phyloP scores from a whole-genome alignment of 2,888 invertebrate genomes.

The Melangyna quadrimaculata region DNA sequence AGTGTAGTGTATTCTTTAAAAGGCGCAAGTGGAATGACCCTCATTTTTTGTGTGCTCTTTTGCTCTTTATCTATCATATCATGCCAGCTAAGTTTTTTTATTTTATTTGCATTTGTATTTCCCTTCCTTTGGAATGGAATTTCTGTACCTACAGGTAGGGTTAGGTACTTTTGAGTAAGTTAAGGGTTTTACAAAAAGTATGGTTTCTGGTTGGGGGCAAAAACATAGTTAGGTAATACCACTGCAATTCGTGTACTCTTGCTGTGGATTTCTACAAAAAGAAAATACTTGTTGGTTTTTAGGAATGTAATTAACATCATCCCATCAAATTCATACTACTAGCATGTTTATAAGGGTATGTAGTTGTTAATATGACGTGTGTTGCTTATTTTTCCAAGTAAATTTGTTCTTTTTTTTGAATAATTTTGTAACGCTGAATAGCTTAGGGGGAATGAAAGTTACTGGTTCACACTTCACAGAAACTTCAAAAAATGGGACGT shows the following conservation, averaged over 20 bases:
- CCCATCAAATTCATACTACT: neutral
- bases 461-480: neutral
- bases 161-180: slow-evolving; percentile 11
- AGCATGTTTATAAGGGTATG: neutral
- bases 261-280: neutral
- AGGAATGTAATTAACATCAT: slow-evolving; percentile 27
- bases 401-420: neutral
- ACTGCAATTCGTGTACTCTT: neutral
- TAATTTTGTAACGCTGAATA: neutral
- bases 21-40: slow-evolving; percentile 34
- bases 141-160: no score
- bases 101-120: neutral
- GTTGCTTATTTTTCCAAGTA: neutral
- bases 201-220: neutral
- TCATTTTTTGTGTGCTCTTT: slow-evolving; percentile 19
- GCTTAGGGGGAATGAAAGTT: neutral
- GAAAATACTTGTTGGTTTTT: neutral
- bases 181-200: neutral
- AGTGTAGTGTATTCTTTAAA: neutral
- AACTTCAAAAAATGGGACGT: neutral
- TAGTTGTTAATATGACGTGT: neutral
- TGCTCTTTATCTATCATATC: slow-evolving; percentile 16
- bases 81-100: neutral
- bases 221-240: neutral
- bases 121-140: neutral